phyloP scores from a whole-genome alignment of 2,797 vertebrate species.

The Typhlichthys eigenmanni region DNA sequence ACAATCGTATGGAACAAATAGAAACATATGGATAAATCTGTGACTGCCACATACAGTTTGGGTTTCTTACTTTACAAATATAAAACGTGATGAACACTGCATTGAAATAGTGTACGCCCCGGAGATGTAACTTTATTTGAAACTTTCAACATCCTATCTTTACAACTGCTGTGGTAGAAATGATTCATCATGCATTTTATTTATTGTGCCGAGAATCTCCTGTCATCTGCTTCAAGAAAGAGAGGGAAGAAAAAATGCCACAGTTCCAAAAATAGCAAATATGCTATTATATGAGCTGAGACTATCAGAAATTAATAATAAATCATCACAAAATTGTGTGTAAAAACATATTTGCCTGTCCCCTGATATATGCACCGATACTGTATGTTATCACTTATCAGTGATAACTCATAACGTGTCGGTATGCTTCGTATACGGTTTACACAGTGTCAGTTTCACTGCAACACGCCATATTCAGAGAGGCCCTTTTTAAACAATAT shows the following conservation, averaged over 20 bases:
- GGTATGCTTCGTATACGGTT: constrained; percentile 30
- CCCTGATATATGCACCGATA: background rate
- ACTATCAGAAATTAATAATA: constrained; percentile 28
- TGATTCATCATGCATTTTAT: constrained; percentile 54
- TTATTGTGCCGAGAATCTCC: constrained; percentile 40
- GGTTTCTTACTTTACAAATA: constrained; percentile 22
- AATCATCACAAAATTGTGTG: constrained; percentile 4
- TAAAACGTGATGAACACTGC: constrained; percentile 26
- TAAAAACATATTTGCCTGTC: background rate
- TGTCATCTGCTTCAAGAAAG: constrained; percentile 20
- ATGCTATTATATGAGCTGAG: background rate
- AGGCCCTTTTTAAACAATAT: constrained; percentile 50
- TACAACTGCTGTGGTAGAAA: constrained; percentile 30
- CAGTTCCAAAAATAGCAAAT: constrained; percentile 44
- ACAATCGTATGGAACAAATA: too few relatives aligned
- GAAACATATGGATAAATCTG: too few relatives aligned
- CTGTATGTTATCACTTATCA: background rate
- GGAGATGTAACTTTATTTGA: constrained; percentile 45
- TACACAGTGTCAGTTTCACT: constrained; percentile 29
- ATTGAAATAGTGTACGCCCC: constrained; percentile 21
- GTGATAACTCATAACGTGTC: constrained; percentile 17
- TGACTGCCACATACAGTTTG: constrained; percentile 42
- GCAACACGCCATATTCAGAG: constrained; percentile 31
- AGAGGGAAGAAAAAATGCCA: background rate
- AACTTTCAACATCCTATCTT: constrained; percentile 29